A percentile compares a stretch with the other conserved stretches of the same genome.
These are phyloP conservation scores for Hippocampus mohnikei DNA, from an alignment of 2,113 vertebrate species.

Conservation along the genomic window DNA sequence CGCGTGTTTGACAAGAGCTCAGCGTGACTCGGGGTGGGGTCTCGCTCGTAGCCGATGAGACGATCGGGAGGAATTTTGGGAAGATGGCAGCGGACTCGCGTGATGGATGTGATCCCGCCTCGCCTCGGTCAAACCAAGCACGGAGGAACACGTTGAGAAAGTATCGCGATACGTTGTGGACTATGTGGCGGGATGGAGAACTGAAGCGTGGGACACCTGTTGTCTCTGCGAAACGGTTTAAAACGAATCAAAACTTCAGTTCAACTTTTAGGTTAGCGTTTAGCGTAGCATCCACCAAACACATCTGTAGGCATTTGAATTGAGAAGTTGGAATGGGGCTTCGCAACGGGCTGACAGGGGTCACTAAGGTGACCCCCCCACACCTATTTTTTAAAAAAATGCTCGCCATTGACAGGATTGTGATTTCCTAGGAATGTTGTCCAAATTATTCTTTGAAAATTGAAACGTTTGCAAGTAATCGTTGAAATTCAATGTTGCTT, in stretches of 20 bases:
- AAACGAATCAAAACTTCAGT: no score
- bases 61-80: conserved; percentile 38
- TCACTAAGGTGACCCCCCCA: no score
- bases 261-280: not conserved
- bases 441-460: no score
- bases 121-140: not conserved
- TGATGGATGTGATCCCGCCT: conserved; percentile 40
- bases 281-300: not conserved
- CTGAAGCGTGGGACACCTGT: not conserved
- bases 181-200: not conserved
- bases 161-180: not conserved
- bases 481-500: no score
- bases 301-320: not conserved
- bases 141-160: not conserved
- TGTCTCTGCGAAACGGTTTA: not conserved
- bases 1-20: conserved; percentile 21
- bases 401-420: no score
- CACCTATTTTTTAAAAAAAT: no score
- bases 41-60: conserved; percentile 37
- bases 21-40: conserved; percentile 42
- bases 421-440: no score
- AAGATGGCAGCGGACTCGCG: conserved; percentile 11
- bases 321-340: no score
- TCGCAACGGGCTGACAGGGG: no score
- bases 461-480: no score